A percentile compares a stretch with the other conserved stretches of the same genome.
Conservation (phyloP, 2,113 vertebrate genomes). For the Hoplias malabaricus region DNA sequence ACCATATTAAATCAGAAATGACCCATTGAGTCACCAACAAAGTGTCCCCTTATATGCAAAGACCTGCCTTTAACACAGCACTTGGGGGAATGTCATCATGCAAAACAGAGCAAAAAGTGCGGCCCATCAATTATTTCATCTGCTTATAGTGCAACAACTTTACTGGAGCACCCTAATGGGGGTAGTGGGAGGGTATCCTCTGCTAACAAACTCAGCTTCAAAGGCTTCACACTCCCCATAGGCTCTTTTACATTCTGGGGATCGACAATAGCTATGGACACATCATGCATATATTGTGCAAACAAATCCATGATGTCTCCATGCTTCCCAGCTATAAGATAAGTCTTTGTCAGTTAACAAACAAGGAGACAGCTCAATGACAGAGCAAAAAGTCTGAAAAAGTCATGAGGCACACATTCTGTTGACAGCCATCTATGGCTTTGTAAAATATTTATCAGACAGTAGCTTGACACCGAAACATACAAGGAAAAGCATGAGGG, state of each 20-base stretch:
- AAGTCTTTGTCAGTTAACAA: background rate
- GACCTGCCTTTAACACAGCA: conserved; percentile 7
- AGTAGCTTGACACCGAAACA: too few relatives aligned
- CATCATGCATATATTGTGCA: conserved; percentile 21
- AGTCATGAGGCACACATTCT: background rate
- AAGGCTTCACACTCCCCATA: background rate
- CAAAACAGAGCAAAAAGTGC: conserved; percentile 14
- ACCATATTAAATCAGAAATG: conserved; percentile 5
- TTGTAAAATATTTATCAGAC: conserved; percentile 10
- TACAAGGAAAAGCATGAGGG: background rate
- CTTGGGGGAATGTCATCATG: conserved; percentile 26
- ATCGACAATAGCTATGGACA: conserved; percentile 20
- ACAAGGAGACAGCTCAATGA: background rate
- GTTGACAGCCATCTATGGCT: background rate
- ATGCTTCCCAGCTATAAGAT: background rate
- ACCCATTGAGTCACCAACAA: conserved; percentile 25
- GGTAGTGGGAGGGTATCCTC: background rate
- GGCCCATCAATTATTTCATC: conserved; percentile 24
- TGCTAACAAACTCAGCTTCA: conserved; percentile 25
- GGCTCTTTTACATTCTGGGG: background rate
- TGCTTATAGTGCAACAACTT: conserved; percentile 7
- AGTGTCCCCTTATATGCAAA: conserved; percentile 33
- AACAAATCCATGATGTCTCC: background rate
- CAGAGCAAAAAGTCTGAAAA: background rate
- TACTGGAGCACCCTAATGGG: background rate